phyloP scores from a whole-genome alignment of 1,140 invertebrate genomes.

The Caenorhabditis remanei region DNA sequence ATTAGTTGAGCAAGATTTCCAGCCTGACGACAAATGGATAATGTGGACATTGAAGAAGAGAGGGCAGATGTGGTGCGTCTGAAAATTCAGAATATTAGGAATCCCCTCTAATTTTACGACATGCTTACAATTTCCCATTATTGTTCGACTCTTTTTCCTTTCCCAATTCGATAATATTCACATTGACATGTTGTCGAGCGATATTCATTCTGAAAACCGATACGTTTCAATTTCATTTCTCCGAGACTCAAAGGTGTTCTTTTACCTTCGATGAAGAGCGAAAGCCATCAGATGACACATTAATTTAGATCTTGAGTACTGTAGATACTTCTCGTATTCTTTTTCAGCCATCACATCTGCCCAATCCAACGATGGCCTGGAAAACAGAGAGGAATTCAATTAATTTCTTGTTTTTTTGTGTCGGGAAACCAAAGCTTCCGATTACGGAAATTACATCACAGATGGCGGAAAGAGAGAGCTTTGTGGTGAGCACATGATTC shows the following conservation, averaged over 20 bases:
- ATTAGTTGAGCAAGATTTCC: constrained; percentile 63
- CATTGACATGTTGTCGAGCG: constrained; percentile 52
- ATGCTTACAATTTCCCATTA: constrained; percentile 58
- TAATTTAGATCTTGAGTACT: constrained; percentile 66
- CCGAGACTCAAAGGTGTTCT: neutral
- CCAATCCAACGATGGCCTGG: constrained; percentile 67
- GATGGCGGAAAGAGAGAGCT: neutral
- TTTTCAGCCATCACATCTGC: constrained; percentile 64
- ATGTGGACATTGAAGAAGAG: constrained; percentile 63
- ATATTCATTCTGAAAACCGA: constrained; percentile 62
- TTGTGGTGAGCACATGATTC: neutral
- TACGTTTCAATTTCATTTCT: constrained; percentile 21
- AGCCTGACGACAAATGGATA: constrained; percentile 63
- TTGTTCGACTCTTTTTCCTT: constrained; percentile 67
- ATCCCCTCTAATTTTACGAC: neutral
- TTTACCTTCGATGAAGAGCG: constrained; percentile 65
- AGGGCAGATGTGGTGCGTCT: constrained; percentile 61
- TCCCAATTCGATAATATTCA: constrained; percentile 67
- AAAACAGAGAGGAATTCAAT: constrained; percentile 16
- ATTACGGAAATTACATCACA: constrained; percentile 45
- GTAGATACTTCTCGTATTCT: constrained; percentile 69
- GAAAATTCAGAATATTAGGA: neutral
- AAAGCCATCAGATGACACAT: constrained; percentile 68
- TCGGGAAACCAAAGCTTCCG: constrained; percentile 18
- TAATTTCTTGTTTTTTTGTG: neutral